Evolutionary conservation across 2,888 invertebrate genomes (phyloP), one percentile per base, ranked within the genome.

Genomic region (Petrolisthes cinctipes): DNA sequence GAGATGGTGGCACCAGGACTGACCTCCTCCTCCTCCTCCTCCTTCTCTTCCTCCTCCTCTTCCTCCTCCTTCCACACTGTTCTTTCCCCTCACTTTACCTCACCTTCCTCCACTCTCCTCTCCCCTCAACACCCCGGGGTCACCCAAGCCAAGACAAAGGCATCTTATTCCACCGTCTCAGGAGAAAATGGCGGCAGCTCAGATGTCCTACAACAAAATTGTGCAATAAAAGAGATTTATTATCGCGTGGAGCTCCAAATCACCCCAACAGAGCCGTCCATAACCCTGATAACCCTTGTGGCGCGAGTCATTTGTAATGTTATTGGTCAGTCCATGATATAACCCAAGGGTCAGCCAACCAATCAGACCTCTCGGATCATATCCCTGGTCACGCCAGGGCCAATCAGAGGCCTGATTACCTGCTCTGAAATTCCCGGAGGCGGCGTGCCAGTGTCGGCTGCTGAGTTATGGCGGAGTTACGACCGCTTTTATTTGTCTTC

Each of bases 331-430:
- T 61, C 61, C 17, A 17, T 9, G 11, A 11, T 61, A 61, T 61
- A 17, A 1, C 61, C 17, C 61, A 11, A 9, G 61, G 61, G 83
- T 83, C 82, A 86, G 78, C 66, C 78, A 53, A 37, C 83, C 83
- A 82, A 83, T 86, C 86, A 86, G 78, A 83, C 82, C 82, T 76
- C 83, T 79, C 37, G 86, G 86, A 86, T 86, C 83, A 82, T 86
- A 86, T 86, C 82, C 83, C 57, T 66, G 86, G 83, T 86, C 83
- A 86, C 79, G 82, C 61, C 78, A 79, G 61, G 68, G 88, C 90
- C 86, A 88, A 83, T 90, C 84, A 83, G 78, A 83, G 78, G 86
- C 88, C 83, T 90, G 88, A 90, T 86, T 88, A 90, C 90, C 90
- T 88, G 88, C 83, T 90, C 78, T 53, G 84, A 90, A 88, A 86